Conservation (phyloP, 2,888 invertebrate species). For the Lepas anatifera region DNA sequence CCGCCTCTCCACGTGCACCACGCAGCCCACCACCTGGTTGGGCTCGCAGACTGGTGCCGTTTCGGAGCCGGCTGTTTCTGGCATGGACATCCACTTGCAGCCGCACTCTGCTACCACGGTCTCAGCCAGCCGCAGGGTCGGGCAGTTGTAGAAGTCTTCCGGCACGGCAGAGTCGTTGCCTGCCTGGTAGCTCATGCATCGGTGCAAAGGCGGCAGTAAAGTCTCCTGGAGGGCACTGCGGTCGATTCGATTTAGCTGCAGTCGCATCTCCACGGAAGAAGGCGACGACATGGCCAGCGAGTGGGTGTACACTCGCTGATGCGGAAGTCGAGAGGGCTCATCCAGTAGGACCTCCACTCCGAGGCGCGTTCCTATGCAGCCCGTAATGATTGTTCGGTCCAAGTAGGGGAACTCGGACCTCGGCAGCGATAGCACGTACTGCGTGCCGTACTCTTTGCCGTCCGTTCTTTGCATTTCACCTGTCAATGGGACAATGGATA, state of each 20-base stretch:
- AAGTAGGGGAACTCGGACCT: background rate
- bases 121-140: background rate
- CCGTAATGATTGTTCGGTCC: background rate
- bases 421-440: background rate
- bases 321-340: background rate
- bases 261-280: background rate
- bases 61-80: background rate
- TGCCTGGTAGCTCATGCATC: background rate
- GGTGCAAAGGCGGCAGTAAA: background rate
- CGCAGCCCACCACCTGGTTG: background rate
- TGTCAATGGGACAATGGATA: too few relatives aligned
- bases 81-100: background rate
- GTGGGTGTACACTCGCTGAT: background rate
- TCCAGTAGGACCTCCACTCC: background rate
- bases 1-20: background rate
- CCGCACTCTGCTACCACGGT: background rate
- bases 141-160: background rate
- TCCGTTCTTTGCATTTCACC: background rate
- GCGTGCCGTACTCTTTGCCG: background rate
- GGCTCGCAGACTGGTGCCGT: background rate
- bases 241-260: background rate
- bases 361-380: background rate
- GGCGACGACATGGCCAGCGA: background rate
- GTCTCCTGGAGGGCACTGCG: background rate
- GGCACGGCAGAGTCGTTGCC: too few relatives aligned